Evolutionary conservation across 2,113 vertebrate genomes (phyloP).

Genomic region (Cettia cetti): DNA sequence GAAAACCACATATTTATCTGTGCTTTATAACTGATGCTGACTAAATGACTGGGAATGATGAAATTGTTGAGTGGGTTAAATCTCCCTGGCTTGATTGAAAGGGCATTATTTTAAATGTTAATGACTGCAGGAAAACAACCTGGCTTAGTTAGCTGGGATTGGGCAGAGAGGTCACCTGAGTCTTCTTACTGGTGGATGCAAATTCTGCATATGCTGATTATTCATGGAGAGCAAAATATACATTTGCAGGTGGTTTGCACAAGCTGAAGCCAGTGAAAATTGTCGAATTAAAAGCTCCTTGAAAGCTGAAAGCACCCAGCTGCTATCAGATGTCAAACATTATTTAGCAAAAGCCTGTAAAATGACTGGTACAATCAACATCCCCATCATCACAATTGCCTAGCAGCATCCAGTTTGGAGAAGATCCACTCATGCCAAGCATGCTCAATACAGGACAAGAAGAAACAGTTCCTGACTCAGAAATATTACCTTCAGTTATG

Average conservation of each 20-base stretch:
- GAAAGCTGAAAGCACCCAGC: conserved; percentile 24
- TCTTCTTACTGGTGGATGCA: background rate
- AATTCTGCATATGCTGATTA: background rate
- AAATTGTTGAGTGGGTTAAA: background rate
- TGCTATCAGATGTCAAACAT: background rate
- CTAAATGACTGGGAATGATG: background rate
- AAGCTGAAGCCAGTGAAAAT: background rate
- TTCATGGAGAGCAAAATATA: background rate
- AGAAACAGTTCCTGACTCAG: background rate
- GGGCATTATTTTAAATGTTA: background rate
- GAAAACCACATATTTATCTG: background rate
- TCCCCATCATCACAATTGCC: background rate
- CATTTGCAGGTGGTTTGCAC: background rate
- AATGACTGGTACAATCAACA: background rate
- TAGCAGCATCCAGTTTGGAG: background rate
- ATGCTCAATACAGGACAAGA: background rate
- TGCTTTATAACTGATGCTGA: background rate
- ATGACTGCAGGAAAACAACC: background rate
- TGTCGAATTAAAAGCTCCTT: background rate
- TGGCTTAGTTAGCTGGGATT: background rate
- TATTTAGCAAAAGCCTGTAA: background rate
- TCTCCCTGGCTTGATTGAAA: background rate
- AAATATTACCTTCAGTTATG: background rate
- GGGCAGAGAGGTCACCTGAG: background rate
- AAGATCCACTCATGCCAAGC: background rate